Evolutionary conservation across 2,797 vertebrate species (phyloP).

Genomic region (Bradypodion ventrale): DNA sequence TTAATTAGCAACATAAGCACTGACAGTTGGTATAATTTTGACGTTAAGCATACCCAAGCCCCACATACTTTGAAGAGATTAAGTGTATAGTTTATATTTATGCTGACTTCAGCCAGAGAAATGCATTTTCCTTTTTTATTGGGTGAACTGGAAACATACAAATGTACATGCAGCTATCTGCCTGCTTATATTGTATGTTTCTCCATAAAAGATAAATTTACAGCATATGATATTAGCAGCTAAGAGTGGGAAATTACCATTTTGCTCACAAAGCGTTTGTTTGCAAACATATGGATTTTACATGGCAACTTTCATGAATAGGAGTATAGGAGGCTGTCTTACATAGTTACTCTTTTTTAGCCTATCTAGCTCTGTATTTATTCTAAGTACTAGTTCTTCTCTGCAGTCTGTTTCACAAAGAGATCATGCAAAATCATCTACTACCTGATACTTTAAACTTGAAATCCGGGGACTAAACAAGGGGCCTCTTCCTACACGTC

Average conservation of each 20-base stretch:
- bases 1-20: conserved; percentile 27
- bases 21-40: conserved; percentile 12
- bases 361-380: background rate
- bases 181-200: background rate
- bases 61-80: conserved; percentile 3
- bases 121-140: background rate
- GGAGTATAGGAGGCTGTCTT: too few relatives aligned
- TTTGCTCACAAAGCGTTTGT: background rate
- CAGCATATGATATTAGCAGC: background rate
- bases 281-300: background rate
- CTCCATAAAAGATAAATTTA: background rate
- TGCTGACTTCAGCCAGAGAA: background rate
- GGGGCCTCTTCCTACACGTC: background rate
- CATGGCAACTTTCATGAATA: background rate
- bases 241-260: background rate
- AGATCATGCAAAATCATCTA: background rate
- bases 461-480: background rate
- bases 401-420: background rate
- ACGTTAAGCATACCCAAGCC: conserved; percentile 8
- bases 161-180: background rate
- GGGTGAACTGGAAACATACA: background rate
- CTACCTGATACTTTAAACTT: background rate
- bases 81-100: conserved; percentile 9
- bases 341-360: background rate
- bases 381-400: background rate